Evolutionary conservation across 2,797 vertebrate genomes (phyloP), one percentile per base, ranked within the genome.

Genomic region (Caiman crocodilus): DNA sequence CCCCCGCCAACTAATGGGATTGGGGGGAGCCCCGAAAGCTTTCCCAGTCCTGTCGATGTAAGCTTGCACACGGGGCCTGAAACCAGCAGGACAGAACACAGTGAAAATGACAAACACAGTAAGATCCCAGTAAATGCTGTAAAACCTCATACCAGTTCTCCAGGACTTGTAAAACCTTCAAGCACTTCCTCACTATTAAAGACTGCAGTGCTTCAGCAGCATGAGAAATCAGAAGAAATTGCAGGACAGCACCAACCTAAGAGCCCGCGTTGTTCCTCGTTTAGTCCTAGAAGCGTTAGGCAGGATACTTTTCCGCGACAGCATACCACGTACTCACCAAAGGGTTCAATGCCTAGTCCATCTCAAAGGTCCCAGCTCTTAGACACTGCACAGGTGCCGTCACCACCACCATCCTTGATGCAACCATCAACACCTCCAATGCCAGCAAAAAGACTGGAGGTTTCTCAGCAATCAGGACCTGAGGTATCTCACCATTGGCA

Each of bases 61-160:
- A 98, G 97, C 2, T 96, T 98, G 71, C 97, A 97, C 0, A 79
- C 96, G 2, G 96, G 97, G 82, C 94, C 97, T 0, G 99, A 99
- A 78, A 97, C 98, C 87, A 97, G 98, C 94, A 97, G 95, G 95
- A 85, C 98, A 56, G 99, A 99, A 81, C 98, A 98, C 84, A 96
- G 98, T 14, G 99, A 99, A 95, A 99, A 98, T 0, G 99, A 99
- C 93, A 99, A 99, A 98, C 98, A 98, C 86, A 98, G 67, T 85
- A 99, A 99, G 98, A 98, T 98, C 85, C 98, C 98, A 5, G 96
- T 99, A 79, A 98, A 98, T 1, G 98, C 99, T 25, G 98, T 99
- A 58, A 98, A 98, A 97, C 98, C 98, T 82, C 98, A 99, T 96
- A 98, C 98, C 96, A 98, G 98, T 98, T 98, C 98, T 90, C 98